Evolutionary conservation across 1,140 invertebrate species (phyloP), one percentile per base, ranked within the genome.

Genomic region (Conus betulinus): DNA sequence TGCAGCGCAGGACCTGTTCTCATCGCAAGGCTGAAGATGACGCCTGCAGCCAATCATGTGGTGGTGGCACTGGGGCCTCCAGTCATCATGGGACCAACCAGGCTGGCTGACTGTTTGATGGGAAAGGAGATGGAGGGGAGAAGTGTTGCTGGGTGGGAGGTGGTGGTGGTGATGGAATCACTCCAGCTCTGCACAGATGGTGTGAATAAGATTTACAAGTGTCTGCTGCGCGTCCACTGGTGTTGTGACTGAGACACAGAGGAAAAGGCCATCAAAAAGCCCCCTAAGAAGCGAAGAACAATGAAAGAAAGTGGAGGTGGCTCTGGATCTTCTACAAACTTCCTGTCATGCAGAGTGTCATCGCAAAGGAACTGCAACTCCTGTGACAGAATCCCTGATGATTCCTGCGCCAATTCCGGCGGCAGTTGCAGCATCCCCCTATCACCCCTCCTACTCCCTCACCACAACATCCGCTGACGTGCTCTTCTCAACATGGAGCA

Each of bases 201-300:
- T n/a, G 85, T 53, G 52, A 17, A 52, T 5, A 76, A 74, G 57
- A 15, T 11, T 6, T 81, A 25, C 7, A 27, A 78, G n/a, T 15
- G 8, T 39, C 39, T 39, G 39, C 39, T 39, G 39, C 39, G 39
- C 39, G 39, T 78, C 25, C 27, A 6, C 39, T 39, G 39, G 27
- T 5, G 79, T n/a, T n/a, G n/a, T 20, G n/a, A 25, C 27, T 15
- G 7, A 0, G 10, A 81, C 39, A 5, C 79, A 13, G 79, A 23
- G 10, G 79, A 81, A 7, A 81, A 52, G 20, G 39, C 79, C 79
- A 85, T 85, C 76, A 89, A 85, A 60, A 89, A 89, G 63, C 88
- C 88, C 20, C 88, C 88, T n/a, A 89, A 89, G 78, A 89, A 89
- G 78, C 84, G 88, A 39, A 79, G 51, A 89, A 85, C 67, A 79